Conservation (phyloP, 1,140 invertebrate species). For the Marisa cornuarietis region DNA sequence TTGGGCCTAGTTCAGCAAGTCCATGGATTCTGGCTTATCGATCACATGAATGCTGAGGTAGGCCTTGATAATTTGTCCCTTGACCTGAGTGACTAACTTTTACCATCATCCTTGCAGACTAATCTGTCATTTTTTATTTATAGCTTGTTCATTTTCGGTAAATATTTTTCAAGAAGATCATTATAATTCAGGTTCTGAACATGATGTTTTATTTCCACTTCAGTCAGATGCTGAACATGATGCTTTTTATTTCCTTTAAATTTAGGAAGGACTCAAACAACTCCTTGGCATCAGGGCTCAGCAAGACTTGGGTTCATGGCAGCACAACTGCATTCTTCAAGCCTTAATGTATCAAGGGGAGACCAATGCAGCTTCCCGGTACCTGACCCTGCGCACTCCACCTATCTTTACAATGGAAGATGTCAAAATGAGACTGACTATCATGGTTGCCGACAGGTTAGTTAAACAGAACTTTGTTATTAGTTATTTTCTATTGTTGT, state of each 20-base stretch:
- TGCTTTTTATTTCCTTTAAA: background rate
- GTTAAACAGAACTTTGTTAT: slow-evolving; percentile 25
- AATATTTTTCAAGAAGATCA: background rate
- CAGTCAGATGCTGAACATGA: background rate
- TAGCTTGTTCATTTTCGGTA: background rate
- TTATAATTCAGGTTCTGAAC: background rate
- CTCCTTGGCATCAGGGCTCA: slow-evolving; percentile 67
- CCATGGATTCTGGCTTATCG: slow-evolving; percentile 86
- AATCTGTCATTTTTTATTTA: too few species aligned
- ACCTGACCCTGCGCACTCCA: slow-evolving; percentile 66
- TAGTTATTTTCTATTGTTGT: too few species aligned
- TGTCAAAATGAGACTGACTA: slow-evolving; percentile 67
- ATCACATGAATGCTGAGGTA: slow-evolving; percentile 78
- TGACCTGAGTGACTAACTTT: too few species aligned
- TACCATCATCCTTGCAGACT: too few species aligned
- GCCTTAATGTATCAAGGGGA: slow-evolving; percentile 70
- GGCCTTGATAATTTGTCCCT: background rate
- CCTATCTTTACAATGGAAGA: slow-evolving; percentile 69
- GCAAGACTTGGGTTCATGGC: slow-evolving; percentile 70
- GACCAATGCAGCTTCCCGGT: slow-evolving; percentile 70
- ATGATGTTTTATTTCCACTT: background rate
- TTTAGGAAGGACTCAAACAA: slow-evolving; percentile 63
- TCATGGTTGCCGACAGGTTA: slow-evolving; percentile 71
- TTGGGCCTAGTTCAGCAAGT: slow-evolving; percentile 78
- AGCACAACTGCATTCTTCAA: slow-evolving; percentile 70